Base-by-base conservation (phyloP, 1,140 invertebrate species). In the Parapsyche elsis region DNA sequence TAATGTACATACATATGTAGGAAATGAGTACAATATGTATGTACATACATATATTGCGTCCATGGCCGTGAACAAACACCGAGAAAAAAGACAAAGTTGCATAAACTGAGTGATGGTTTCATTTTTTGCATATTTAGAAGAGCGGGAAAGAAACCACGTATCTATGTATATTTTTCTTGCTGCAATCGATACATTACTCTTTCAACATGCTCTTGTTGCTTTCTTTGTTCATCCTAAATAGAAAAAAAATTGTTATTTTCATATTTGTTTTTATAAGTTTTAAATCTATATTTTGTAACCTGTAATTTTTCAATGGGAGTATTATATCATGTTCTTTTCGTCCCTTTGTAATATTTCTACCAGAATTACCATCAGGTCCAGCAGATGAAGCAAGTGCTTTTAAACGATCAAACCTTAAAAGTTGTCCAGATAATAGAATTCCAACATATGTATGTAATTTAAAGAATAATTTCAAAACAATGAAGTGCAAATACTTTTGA, bases 1-100 rank as follows among this genome's bases (percentile, higher is more conserved):
- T 84, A 99, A 94, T 21, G 96, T 94, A n/a, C n/a, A n/a, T n/a
- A n/a, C n/a, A n/a, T n/a, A 85, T 98, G 94, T 64, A 99, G 95
- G 88, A 99, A 99, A 90, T 99, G 96, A 0, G 98, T 97, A 89
- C 97, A 99, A 88, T 97, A 99, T n/a, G n/a, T n/a, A n/a, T n/a
- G n/a, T n/a, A n/a, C n/a, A n/a, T n/a, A n/a, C n/a, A n/a, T n/a
- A n/a, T 44, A 99, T 91, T 23, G 98, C 97, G 90, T 99, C 98
- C 30, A 95, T 92, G 49, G 96, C 94, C 46, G 97, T 98, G 85
- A 98, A 99, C 82, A 97, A 96, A 89, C 96, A 98, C 76, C 98
- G 91, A 46, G 98, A 98, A 87, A 99, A 98, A 64, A 99, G 89
- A 87, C 98, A 99, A 21, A 98, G 89, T 88, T 99, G 98, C 81